phyloP scores from a whole-genome alignment of 2,113 vertebrate species.

The Tympanuchus pallidicinctus region DNA sequence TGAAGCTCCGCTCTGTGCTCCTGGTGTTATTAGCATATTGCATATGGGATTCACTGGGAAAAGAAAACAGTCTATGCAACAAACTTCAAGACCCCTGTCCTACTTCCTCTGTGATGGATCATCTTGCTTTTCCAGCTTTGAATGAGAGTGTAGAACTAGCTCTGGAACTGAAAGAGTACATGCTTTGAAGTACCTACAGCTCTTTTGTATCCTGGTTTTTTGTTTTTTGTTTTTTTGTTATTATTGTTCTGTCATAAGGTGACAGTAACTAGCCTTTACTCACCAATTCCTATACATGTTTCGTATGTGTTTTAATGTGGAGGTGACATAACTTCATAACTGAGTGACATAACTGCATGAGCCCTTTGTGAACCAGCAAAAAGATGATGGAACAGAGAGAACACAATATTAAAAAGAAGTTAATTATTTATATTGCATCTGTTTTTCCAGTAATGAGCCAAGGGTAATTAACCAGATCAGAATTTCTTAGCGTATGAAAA shows the following conservation, averaged over 20 bases:
- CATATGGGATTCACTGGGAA: background rate
- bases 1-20: background rate
- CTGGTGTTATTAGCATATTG: background rate
- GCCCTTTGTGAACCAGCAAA: background rate
- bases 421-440: background rate
- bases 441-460: background rate
- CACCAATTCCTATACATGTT: background rate
- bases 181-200: background rate
- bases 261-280: background rate
- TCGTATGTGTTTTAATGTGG: background rate
- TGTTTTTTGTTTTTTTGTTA: too few species aligned
- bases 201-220: background rate
- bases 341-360: background rate
- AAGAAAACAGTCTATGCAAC: background rate
- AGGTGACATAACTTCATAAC: background rate
- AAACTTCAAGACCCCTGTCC: fast-evolving
- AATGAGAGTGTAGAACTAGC: background rate
- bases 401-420: background rate
- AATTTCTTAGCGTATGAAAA: background rate
- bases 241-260: background rate
- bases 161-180: background rate
- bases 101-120: background rate
- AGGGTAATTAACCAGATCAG: background rate
- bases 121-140: background rate
- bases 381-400: background rate